These are phyloP conservation scores for Tetraneura akinire DNA, from an alignment of 1,140 invertebrate genomes.

Conservation along the genomic window DNA sequence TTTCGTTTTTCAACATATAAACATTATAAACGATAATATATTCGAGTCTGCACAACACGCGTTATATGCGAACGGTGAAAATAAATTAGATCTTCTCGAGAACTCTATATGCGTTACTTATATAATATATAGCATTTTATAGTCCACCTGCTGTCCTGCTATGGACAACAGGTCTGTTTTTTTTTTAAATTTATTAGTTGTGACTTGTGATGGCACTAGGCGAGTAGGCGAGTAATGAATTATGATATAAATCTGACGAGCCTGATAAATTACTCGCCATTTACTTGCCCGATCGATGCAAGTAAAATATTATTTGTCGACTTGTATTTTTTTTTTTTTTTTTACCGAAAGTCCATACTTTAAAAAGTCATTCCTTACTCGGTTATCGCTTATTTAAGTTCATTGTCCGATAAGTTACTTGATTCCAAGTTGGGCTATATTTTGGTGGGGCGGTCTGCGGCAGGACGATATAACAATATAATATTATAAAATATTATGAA, in stretches of 20 bases:
- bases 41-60: neutral
- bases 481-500: no score
- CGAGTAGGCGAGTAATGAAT: neutral
- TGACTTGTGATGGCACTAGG: no score
- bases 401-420: conserved; percentile 7
- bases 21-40: no score
- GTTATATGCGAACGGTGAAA: conserved; percentile 22
- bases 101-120: no score
- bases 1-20: no score
- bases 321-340: no score
- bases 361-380: conserved; percentile 19
- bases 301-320: conserved; percentile 30
- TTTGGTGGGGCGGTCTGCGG: no score
- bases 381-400: conserved; percentile 6
- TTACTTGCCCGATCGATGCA: neutral
- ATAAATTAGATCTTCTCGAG: conserved; percentile 29
- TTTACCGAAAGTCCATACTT: conserved; percentile 15
- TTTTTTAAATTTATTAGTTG: conserved; percentile 25
- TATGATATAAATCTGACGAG: conserved; percentile 35
- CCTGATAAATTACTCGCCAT: conserved; percentile 24
- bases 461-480: no score
- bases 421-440: no score
- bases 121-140: no score
- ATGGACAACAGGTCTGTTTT: conserved; percentile 28
- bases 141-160: no score